Evolutionary conservation across 2,797 vertebrate genomes (phyloP), one percentile per base, ranked within the genome.

Genomic region (Valencia hispanica): DNA sequence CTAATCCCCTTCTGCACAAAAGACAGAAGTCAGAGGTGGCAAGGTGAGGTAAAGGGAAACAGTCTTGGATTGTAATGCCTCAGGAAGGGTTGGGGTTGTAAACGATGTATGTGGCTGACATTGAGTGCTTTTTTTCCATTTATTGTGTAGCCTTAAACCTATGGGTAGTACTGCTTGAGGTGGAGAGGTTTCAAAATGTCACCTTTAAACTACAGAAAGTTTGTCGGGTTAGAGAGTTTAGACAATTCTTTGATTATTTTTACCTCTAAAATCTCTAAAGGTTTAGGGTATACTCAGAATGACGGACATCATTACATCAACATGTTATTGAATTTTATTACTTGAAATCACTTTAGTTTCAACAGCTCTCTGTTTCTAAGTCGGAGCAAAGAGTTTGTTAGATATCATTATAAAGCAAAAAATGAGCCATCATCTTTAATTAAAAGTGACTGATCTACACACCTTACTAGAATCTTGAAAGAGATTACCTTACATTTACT

Each of bases 121-220:
- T 92, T 89, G 89, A 92, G 89, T 89, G 84, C 91, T 92, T 89
- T 88, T 89, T 88, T 92, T 79, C 89, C 85, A 83, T 91, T 93
- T 90, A 89, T 69, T 51, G 73, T 86, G 90, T 92, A 88, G 93
- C 89, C 87, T 61, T 86, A 93, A 76, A 91, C 82, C 82, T 71
- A 30, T 30, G 75, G 51, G 89, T 81, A 90, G 87, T 72, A 47
- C 83, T 48, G 70, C 36, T 66, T 41, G 63, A 66, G 22, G 11
- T 39, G 36, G 63, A 41, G 22, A 41, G 22, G 36, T 41, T 66
- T 66, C 80, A 84, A 85, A 75, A 85, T 86, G 83, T 89, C 85
- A 70, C 80, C 70, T 72, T 88, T 84, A 86, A 81, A 82, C 78
- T 68, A 70, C 30, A 53, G 83, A 81, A 72, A 74, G 57, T 74